Base-by-base conservation (phyloP, 2,888 invertebrate genomes). In the Luffia ferchaultella region DNA sequence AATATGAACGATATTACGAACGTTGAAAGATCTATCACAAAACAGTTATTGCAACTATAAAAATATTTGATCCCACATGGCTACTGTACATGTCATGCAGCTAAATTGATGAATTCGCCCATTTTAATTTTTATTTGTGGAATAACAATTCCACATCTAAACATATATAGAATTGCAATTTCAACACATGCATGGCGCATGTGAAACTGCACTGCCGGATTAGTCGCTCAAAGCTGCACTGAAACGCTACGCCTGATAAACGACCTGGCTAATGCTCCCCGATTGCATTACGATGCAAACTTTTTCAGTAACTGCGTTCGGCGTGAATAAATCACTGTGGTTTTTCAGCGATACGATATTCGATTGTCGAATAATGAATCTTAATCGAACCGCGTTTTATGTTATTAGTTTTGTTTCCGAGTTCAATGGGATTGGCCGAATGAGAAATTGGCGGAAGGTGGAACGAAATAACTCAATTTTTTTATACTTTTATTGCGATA, bases 281-380 rank as follows among this genome's bases (percentile, higher is more conserved):
- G 76, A 82, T 77, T 74, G 78, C 77, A 76, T 77, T 78, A 77
- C 78, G 75, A 77, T 73, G 76, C 73, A 75, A 80, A 78, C 73
- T 82, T 82, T 82, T 80, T 77, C 76, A 78, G 75, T 70, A 78
- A 73, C 75, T 67, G 70, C 65, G 63, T 45, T 50, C 46, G 45
- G 42, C 46, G 47, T 62, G 62, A 65, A 76, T 76, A 76, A 75
- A 76, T 76, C 68, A 70, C 59, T 58, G n/a, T n/a, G 64, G 69
- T 69, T 73, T 78, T 54, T 76, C n/a, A n/a, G n/a, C 63, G 60
- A 63, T 64, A 67, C 69, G 65, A 69, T 69, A 69, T 70, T 64
- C 68, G 66, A 64, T 65, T 62, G 69, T 66, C 65, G 66, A 68
- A 66, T 73, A 75, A 77, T 78, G 70, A 73, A 72, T 71, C 70